Evolutionary conservation across 1,140 invertebrate genomes (phyloP), one percentile per base, ranked within the genome.

Genomic region (Parapsyche elsis): DNA sequence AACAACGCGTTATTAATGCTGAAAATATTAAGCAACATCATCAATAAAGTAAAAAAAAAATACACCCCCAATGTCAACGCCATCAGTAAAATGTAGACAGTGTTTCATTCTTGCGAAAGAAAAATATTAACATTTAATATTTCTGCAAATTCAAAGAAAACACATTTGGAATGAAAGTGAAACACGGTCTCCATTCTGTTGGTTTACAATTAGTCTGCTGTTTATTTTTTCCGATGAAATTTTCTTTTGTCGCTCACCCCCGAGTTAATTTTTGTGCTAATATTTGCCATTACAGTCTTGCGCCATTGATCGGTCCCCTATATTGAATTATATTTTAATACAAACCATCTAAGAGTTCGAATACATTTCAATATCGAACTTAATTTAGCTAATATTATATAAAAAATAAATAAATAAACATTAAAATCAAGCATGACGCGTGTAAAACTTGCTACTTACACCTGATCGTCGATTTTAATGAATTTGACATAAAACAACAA

Each of bases 101-200:
- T 45, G 71, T 30, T 10, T 74, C 1, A 67, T 23, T 78, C 16
- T 16, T 19, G 23, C 57, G n/a, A 9, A 24, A 44, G 57, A 46
- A 78, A 64, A 78, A 80, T 74, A 80, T 76, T 80, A 80, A 70
- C 75, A 64, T 77, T 77, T 77, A 77, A 77, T 77, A 76, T 70
- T 71, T 70, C 26, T 24, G 19, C 45, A 71, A 80, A 79, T 81
- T 81, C 71, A 79, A 79, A 81, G 77, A 81, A 79, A 81, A 81
- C 76, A 81, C 70, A 46, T 38, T 53, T 24, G 78, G 46, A 79
- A 81, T 76, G 78, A 77, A 79, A 79, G 26, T 30, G 77, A 73
- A 81, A 81, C 71, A 49, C 9, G 0, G 49, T 19, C 71, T 26
- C 9, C 71, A 9, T 14, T 5, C 10, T 81, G 81, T 81, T 81